Evolutionary conservation across 2,888 invertebrate genomes (phyloP), one percentile per base, ranked within the genome.

Genomic region (Dasysyrphus tricinctus): DNA sequence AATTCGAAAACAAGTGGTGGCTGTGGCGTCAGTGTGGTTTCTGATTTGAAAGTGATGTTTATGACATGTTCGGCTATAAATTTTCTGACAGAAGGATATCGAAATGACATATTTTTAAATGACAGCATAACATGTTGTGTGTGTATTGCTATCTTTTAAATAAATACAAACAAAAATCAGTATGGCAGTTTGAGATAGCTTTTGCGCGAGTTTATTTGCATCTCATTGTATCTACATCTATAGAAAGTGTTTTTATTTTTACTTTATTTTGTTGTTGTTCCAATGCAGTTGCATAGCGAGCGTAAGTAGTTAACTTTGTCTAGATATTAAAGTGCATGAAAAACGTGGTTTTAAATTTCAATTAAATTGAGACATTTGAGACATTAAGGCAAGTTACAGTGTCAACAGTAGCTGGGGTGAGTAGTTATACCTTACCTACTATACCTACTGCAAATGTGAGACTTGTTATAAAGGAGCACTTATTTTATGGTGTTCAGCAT

Each of bases 31-130:
- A 73, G 72, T 47, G 56, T 47, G 56, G 85, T 78, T 78, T 70
- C 47, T 57, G 78, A 78, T 81, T 79, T 79, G 78, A 82, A 86
- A 79, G 78, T 86, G 82, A 76, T 82, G 86, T 81, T 82, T 86
- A 86, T 86, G 86, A 86, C 82, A 82, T 86, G 86, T 86, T 72
- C 57, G 82, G 49, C 77, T 70, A 81, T 81, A 85, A 81, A 81
- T 81, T 85, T 75, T 72, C 72, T 82, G 86, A 75, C 78, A 86
- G 57, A 78, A 75, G 82, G 65, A 86, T 86, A 82, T 72, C 82
- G 78, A 57, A 76, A 67, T 80, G 80, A 59, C 76, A 80, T 75
- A 83, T 75, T 79, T 83, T 51, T 37, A 63, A 63, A 70, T 74
- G 79, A 83, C 79, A 79, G 42, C 59, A 11, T 34, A 39, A 56